Evolutionary conservation across 2,797 vertebrate genomes (phyloP), one percentile per base, ranked within the genome.

Genomic region (Amniataba percoides): DNA sequence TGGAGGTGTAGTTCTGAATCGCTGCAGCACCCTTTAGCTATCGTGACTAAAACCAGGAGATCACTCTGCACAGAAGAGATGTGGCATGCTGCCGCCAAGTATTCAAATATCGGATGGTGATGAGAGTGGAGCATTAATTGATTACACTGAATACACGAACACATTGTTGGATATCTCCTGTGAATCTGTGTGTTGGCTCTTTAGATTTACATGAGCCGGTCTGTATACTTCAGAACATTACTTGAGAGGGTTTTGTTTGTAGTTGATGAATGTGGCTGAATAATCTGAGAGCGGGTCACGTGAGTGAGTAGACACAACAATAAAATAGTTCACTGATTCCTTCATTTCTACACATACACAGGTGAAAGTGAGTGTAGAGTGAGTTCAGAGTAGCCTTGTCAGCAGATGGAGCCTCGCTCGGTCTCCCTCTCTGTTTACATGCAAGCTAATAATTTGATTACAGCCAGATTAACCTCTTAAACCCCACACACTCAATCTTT

Each of bases 371-470:
- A 36, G 39, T 34, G 1, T 14, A 19, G n/a, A 12, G 31, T 43
- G 57, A 11, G 15, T 48, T 48, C 4, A 7, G 25, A 25, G 14
- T 52, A 23, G 63, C 14, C 25, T 3, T 48, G 25, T n/a, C n/a
- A 46, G 70, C 36, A 34, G 53, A 62, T 18, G 12, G 53, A 18
- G 21, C 59, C 8, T 36, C 34, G 7, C 34, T 36, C 34, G 0
- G 7, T 36, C 34, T 34, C 34, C 7, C 34, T 34, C 34, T 70
- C 23, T 62, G 51, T 67, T 78, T 66, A 71, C 71, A 55, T 55
- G 19, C 14, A 51, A 15, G 36, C 15, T 51, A 61, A 74, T 78
- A 34, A 57, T 78, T 70, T 71, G 39, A 82, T 46, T 57, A 62
- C n/a, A 9, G 23, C 60, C 40, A 42, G 63, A 69, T 78, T 74